These are phyloP conservation scores for Homalodisca vitripennis DNA, from an alignment of 1,140 invertebrate genomes.

Conservation along the genomic window DNA sequence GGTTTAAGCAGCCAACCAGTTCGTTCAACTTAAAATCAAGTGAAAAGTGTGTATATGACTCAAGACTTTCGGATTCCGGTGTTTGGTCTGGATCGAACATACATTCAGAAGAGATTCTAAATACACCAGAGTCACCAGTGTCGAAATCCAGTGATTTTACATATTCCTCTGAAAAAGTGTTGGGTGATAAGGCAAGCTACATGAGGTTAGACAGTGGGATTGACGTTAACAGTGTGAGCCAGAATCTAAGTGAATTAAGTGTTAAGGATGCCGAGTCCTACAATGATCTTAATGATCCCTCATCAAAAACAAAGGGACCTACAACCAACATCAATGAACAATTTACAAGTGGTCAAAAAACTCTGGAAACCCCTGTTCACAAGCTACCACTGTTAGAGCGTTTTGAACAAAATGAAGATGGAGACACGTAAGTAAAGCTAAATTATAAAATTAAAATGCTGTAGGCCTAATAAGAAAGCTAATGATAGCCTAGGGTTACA, in stretches of 20 bases:
- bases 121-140: slow-evolving; percentile 38
- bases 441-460: no score
- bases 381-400: slow-evolving; percentile 54
- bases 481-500: no score
- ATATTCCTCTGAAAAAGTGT: slow-evolving; percentile 17
- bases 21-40: background rate
- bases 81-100: slow-evolving; percentile 57
- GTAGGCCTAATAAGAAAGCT: no score
- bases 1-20: background rate
- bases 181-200: slow-evolving; percentile 33
- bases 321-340: slow-evolving; percentile 28
- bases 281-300: slow-evolving; percentile 33
- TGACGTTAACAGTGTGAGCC: slow-evolving; percentile 54
- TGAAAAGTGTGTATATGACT: slow-evolving; percentile 39
- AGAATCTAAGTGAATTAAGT: slow-evolving; percentile 53
- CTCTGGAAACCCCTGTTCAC: slow-evolving; percentile 30
- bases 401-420: slow-evolving; percentile 65
- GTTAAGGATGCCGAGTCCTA: slow-evolving; percentile 44
- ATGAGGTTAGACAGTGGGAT: slow-evolving; percentile 55
- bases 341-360: slow-evolving; percentile 30
- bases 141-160: slow-evolving; percentile 32
- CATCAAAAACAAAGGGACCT: background rate
- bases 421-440: slow-evolving; percentile 72
- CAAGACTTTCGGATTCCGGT: slow-evolving; percentile 52
- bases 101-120: slow-evolving; percentile 38